Percentiles rank a stretch among this genome's conserved stretches.
Conservation (phyloP, 2,113 vertebrate genomes). For the Lota lota region DNA sequence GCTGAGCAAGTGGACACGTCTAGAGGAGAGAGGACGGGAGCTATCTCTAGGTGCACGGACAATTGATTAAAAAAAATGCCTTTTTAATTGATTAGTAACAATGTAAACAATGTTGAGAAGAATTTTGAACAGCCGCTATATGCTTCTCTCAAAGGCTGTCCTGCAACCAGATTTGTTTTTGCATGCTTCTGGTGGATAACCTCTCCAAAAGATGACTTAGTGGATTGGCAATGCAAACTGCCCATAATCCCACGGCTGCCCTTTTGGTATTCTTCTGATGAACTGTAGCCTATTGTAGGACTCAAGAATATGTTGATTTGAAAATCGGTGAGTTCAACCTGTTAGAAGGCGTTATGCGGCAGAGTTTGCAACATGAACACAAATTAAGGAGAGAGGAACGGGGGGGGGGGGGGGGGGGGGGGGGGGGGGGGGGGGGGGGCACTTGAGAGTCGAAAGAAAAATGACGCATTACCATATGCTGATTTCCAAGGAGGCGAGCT, state of each 20-base stretch:
- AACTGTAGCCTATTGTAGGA: no score
- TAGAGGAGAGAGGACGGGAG: no score
- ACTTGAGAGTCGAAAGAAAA: slow-evolving; percentile 24
- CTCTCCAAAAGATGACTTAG: neutral
- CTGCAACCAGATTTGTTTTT: neutral
- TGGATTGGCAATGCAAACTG: no score
- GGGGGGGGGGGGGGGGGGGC: no score
- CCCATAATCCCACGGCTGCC: no score
- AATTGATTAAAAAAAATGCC: no score
- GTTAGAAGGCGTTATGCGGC: slow-evolving; percentile 1
- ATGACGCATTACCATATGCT: slow-evolving; percentile 37
- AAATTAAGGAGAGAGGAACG: slow-evolving; percentile 24
- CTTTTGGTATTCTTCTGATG: no score
- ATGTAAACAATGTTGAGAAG: neutral
- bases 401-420: no score
- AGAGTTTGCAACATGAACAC: slow-evolving; percentile 21
- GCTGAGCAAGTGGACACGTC: neutral
- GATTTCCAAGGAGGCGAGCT: slow-evolving; percentile 29
- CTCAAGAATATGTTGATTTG: no score
- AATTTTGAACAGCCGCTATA: neutral
- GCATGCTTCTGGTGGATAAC: neutral
- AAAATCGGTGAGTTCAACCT: no score
- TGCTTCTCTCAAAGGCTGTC: neutral
- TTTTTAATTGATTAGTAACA: neutral
- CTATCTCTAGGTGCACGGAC: no score